Evolutionary conservation across 2,797 vertebrate genomes (phyloP).

Genomic region (Cyprinella venusta): DNA sequence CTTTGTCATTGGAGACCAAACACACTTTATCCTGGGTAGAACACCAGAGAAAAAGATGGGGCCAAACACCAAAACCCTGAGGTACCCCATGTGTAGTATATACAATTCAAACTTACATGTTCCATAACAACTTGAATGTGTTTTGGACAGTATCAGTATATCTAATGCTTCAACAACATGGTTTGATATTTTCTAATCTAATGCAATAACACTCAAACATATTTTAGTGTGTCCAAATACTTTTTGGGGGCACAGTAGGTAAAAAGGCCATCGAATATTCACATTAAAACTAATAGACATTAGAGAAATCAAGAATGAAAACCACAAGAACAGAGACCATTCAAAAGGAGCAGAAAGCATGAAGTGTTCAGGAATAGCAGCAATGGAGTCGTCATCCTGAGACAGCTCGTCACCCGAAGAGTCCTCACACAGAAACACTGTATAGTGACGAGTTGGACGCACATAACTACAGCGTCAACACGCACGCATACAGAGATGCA

Average conservation of each 20-base stretch:
- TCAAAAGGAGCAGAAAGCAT: slow-evolving; percentile 95
- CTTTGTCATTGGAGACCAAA: background rate
- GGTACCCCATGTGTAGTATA: background rate
- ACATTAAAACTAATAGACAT: slow-evolving; percentile 5
- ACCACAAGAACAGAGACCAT: slow-evolving; percentile 82
- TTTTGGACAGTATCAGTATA: background rate
- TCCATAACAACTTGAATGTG: background rate
- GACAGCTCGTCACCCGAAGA: slow-evolving; percentile 94
- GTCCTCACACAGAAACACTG: slow-evolving; percentile 97
- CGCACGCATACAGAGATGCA: slow-evolving; percentile 1
- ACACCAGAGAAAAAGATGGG: background rate
- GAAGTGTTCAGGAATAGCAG: slow-evolving; percentile 94
- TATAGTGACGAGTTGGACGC: slow-evolving; percentile 94
- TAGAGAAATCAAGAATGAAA: slow-evolving; percentile 19
- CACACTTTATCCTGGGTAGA: background rate
- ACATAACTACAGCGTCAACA: slow-evolving; percentile 82
- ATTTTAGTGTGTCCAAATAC: background rate
- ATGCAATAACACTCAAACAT: background rate
- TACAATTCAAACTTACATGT: background rate
- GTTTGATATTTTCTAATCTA: slow-evolving; percentile 2
- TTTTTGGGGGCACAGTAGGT: background rate
- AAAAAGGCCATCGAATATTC: slow-evolving; percentile 1
- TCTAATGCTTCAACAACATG: background rate
- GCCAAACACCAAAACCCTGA: background rate
- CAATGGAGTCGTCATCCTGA: slow-evolving; percentile 85